These are phyloP conservation scores for Odontocolon sp. DNA, from an alignment of 2,888 invertebrate genomes.

Conservation along the genomic window DNA sequence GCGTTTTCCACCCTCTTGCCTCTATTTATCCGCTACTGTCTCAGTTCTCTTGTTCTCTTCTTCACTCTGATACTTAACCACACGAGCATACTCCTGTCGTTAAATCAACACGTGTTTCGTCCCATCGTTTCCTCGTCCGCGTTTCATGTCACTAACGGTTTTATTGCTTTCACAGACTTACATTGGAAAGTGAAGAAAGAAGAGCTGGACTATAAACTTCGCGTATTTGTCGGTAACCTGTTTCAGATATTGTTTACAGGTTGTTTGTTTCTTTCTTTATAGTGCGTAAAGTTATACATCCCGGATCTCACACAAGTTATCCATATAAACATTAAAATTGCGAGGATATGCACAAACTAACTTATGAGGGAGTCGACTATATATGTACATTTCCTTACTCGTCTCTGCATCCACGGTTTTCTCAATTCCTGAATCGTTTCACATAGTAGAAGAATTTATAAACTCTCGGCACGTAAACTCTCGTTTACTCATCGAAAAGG, in stretches of 20 bases:
- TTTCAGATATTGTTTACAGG: too few species aligned
- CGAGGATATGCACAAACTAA: neutral
- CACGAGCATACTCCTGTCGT: conserved; percentile 2
- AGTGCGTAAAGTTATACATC: too few species aligned
- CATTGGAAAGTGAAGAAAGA: neutral
- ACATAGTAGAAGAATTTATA: conserved; percentile 1
- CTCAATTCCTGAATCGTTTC: too few species aligned
- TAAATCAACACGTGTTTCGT: conserved; percentile 21
- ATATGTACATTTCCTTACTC: neutral
- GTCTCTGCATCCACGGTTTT: neutral
- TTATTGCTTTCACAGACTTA: conserved; percentile 7
- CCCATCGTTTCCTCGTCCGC: neutral
- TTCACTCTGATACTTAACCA: neutral
- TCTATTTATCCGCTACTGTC: neutral
- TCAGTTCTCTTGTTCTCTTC: neutral
- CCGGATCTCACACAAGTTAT: neutral
- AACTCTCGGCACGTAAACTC: conserved; percentile 42
- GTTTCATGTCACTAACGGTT: neutral
- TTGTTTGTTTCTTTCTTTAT: too few species aligned
- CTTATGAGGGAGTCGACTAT: neutral
- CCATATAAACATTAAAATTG: neutral
- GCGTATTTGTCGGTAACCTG: neutral
- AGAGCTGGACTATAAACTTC: too few species aligned
- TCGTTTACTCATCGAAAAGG: conserved; percentile 49
- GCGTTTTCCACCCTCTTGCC: neutral